Evolutionary conservation across 2,113 vertebrate genomes (phyloP), one percentile per base, ranked within the genome.

Genomic region (Petromus typicus): DNA sequence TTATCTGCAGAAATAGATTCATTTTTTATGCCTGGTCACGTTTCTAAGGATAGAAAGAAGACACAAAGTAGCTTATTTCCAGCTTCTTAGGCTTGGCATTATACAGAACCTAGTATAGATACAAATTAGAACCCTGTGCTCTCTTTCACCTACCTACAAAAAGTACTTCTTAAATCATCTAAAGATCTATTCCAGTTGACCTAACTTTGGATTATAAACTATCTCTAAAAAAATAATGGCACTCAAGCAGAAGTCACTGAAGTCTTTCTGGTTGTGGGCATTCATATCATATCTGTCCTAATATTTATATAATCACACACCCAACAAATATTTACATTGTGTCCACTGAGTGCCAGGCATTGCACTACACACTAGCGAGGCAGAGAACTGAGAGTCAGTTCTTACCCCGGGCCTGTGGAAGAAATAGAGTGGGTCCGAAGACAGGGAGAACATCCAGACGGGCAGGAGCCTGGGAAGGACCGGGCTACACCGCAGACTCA

Each of bases 271-370:
- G 69, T 45, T 86, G 37, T 12, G 34, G 40, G 23, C 67, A 54
- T 86, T 86, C 48, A 32, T 37, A 64, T n/a, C 79, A 13, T 63
- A 20, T 67, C 32, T 73, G n/a, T 85, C 66, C 75, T 89, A 90
- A 80, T 89, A 83, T 95, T 94, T 91, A 93, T 11, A 89, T 27
- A 91, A 79, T 69, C 66, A 75, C 27, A 92, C 32, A 92, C n/a
- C 63, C 89, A 89, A 64, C 66, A 95, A 96, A 92, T 89, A 92
- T 94, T 97, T 87, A 95, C 11, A 34, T 1, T 71, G 14, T 11
- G 1, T 85, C 80, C 73, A 30, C 22, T 0, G 43, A 80, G 78
- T 1, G 12, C 57, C 93, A 93, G 83, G 71, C 73, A 80, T n/a
- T 27, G 57, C 40, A 14, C 23, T 81, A 25, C 78, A 78, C 76